Percentiles rank a stretch among this genome's conserved stretches.
Conservation (phyloP, 1,140 invertebrate genomes). For the Neotoxoptera formosana region DNA sequence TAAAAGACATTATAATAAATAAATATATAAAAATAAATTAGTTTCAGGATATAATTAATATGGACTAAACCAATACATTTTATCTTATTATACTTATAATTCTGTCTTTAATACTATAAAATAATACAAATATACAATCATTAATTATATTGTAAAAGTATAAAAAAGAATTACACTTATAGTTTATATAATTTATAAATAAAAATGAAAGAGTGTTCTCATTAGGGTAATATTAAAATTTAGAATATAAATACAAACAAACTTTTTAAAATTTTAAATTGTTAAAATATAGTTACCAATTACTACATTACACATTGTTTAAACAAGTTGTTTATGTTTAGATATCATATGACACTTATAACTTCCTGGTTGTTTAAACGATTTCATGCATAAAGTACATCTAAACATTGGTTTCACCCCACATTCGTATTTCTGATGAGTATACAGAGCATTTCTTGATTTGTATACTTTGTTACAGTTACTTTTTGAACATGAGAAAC, state of each 20-base stretch:
- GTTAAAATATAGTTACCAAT: not conserved
- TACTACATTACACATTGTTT: not conserved
- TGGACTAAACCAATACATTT: not conserved
- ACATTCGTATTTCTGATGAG: slow-evolving; percentile 69
- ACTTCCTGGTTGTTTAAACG: slow-evolving; percentile 58
- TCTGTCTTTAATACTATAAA: not conserved
- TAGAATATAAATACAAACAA: not conserved
- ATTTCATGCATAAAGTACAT: slow-evolving; percentile 59
- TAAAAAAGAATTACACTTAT: not conserved
- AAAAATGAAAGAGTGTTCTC: not conserved
- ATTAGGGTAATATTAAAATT: not conserved
- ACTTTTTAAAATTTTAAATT: not conserved
- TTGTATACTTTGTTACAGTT: slow-evolving; percentile 67
- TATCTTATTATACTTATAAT: not conserved
- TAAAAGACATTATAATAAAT: no score
- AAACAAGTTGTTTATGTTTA: slow-evolving; percentile 27
- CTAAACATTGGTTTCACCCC: slow-evolving; percentile 65
- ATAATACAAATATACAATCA: not conserved
- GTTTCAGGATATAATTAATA: not conserved
- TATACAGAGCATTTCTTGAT: slow-evolving; percentile 66
- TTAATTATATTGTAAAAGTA: not conserved
- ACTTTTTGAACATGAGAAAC: slow-evolving; percentile 48
- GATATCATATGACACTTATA: slow-evolving; percentile 58
- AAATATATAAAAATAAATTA: no score
- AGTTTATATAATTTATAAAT: not conserved